phyloP scores from a whole-genome alignment of 2,113 vertebrate genomes.

The Protobothrops flavoviridis region DNA sequence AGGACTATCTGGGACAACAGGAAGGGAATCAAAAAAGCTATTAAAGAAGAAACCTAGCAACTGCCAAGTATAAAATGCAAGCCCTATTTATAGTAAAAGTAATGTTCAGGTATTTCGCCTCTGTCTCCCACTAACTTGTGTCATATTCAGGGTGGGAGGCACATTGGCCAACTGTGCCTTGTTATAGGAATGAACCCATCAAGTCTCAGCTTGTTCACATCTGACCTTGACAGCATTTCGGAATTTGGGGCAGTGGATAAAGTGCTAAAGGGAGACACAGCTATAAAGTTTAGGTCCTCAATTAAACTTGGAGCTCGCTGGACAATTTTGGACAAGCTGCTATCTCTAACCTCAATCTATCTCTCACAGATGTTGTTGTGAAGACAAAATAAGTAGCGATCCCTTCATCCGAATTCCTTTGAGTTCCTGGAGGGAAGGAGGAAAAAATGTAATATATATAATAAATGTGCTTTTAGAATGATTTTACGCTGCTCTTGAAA shows the following conservation, averaged over 20 bases:
- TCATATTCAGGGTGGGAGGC: not conserved
- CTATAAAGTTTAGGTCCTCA: not conserved
- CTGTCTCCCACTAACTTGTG: not conserved
- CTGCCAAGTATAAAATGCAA: not conserved
- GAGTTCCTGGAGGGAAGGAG: not conserved
- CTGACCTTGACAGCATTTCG: not conserved
- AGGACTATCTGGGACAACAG: not conserved
- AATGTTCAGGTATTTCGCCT: not conserved
- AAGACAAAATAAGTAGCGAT: not conserved
- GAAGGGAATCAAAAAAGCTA: not conserved
- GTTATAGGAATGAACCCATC: not conserved
- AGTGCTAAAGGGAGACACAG: not conserved
- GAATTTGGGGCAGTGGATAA: not conserved
- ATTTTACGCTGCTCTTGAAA: not conserved
- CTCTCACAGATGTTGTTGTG: not conserved
- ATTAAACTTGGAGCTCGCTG: not conserved
- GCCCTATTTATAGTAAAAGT: not conserved
- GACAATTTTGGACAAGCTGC: not conserved
- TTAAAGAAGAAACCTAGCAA: not conserved
- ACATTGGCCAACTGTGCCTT: not conserved
- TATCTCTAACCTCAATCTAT: not conserved
- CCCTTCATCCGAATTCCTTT: too few relatives aligned
- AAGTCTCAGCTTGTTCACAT: not conserved
- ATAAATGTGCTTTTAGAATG: not conserved
- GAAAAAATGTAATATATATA: not conserved